Conservation (phyloP, 2,888 invertebrate genomes). For the Gibbula magus region DNA sequence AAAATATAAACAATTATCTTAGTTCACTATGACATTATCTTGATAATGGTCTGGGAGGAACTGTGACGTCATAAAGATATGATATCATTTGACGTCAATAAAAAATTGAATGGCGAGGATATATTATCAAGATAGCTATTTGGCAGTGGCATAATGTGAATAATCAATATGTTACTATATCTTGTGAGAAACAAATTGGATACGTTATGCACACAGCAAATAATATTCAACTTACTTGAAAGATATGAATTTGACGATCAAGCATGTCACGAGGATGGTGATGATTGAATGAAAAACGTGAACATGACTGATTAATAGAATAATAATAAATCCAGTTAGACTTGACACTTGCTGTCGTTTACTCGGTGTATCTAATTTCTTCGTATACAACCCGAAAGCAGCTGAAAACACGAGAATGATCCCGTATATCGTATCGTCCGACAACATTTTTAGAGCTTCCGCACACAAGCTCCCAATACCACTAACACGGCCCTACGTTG, state of each 20-base stretch:
- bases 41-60: too few relatives aligned
- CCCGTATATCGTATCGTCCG: conserved; percentile 67
- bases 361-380: conserved; percentile 44
- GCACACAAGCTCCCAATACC: neutral
- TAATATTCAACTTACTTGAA: neutral
- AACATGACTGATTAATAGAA: conserved; percentile 54
- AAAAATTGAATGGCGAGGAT: too few relatives aligned
- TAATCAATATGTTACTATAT: too few relatives aligned
- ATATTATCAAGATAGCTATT: too few relatives aligned
- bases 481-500: neutral
- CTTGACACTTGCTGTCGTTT: conserved; percentile 51
- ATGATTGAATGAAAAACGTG: conserved; percentile 63
- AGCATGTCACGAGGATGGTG: conserved; percentile 61
- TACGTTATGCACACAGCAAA: too few relatives aligned
- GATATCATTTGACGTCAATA: neutral
- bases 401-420: conserved; percentile 61
- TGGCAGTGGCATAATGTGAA: too few relatives aligned
- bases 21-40: too few relatives aligned
- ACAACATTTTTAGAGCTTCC: neutral
- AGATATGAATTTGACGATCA: conserved; percentile 50
- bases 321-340: conserved; percentile 49
- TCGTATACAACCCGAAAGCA: conserved; percentile 56
- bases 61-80: neutral
- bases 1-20: too few relatives aligned
- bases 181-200: too few relatives aligned